phyloP scores from a whole-genome alignment of 37 sponge, comb jelly and placozoan genomes.

The Halichondria panicea region DNA sequence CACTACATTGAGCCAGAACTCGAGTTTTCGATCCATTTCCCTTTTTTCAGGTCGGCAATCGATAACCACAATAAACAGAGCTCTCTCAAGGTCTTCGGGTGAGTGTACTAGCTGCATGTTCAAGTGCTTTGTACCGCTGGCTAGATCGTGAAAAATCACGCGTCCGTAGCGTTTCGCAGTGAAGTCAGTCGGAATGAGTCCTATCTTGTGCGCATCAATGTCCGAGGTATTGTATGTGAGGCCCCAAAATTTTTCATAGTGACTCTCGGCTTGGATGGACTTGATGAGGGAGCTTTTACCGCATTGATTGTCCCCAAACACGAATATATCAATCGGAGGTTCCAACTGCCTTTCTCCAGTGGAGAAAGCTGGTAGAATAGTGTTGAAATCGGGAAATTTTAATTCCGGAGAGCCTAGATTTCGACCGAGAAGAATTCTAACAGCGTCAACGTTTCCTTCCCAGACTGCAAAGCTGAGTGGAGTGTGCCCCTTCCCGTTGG shows the following conservation, averaged over 20 bases:
- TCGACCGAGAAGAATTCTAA: background rate
- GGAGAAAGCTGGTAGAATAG: background rate
- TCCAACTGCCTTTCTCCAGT: background rate
- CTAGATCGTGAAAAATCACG: conserved; percentile 20
- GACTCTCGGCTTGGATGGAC: conserved; percentile 12
- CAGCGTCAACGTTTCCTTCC: background rate
- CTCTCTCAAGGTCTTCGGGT: background rate
- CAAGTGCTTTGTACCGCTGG: conserved; percentile 2
- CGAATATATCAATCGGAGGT: conserved; percentile 23
- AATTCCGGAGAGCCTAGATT: background rate
- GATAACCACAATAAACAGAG: conserved; percentile 26
- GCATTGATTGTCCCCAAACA: conserved; percentile 15
- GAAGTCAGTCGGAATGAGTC: conserved; percentile 25
- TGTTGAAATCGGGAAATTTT: background rate
- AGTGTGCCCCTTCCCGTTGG: background rate
- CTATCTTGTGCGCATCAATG: conserved; percentile 4
- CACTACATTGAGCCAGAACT: conserved; percentile 27
- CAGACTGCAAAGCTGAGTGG: background rate
- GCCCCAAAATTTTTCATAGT: background rate
- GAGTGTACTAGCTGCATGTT: background rate
- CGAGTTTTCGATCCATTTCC: background rate
- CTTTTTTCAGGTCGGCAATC: background rate
- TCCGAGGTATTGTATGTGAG: background rate
- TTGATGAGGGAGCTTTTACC: conserved; percentile 49
- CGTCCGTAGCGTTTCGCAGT: background rate